phyloP scores from a whole-genome alignment of 2,888 invertebrate genomes.

The Halictus quadricinctus region DNA sequence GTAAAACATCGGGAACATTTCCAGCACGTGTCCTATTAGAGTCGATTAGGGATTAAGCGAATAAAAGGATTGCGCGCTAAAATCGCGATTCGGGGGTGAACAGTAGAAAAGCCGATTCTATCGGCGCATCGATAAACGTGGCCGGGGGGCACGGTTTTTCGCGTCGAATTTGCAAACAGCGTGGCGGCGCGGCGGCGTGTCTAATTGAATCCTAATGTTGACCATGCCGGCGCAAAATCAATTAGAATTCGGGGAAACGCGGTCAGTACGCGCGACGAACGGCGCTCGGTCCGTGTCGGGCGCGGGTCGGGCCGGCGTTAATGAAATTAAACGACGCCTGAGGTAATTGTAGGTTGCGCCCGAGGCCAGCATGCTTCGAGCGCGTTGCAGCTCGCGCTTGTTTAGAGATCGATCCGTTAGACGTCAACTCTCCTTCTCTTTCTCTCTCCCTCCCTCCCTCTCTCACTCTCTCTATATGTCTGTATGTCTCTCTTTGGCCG shows the following conservation, averaged over 20 bases:
- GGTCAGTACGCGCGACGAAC: constrained; percentile 15
- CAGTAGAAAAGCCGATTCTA: neutral
- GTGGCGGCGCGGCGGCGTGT: constrained; percentile 15
- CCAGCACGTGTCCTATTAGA: neutral
- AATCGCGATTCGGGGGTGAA: neutral
- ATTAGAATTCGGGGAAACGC: constrained; percentile 53
- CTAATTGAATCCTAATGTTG: constrained; percentile 54
- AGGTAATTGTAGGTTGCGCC: constrained; percentile 46
- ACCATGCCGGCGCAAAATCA: constrained; percentile 52
- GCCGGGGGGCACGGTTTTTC: constrained; percentile 34
- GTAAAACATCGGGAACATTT: neutral
- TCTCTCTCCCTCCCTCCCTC: neutral
- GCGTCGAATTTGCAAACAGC: constrained; percentile 39
- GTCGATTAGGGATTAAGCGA: neutral
- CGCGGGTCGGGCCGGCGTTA: neutral
- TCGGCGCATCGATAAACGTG: constrained; percentile 30
- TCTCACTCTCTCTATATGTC: neutral
- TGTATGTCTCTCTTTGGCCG: neutral
- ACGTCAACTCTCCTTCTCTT: neutral
- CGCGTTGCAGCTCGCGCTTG: constrained; percentile 14
- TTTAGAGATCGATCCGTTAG: constrained; percentile 2
- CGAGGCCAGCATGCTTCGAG: neutral
- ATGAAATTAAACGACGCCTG: constrained; percentile 58
- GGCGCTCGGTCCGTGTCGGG: neutral
- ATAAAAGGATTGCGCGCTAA: neutral